A percentile compares a stretch with the other conserved stretches of the same genome.
Evolutionary conservation across 2,113 vertebrate species (phyloP).

Genomic region (Passer montanus): DNA sequence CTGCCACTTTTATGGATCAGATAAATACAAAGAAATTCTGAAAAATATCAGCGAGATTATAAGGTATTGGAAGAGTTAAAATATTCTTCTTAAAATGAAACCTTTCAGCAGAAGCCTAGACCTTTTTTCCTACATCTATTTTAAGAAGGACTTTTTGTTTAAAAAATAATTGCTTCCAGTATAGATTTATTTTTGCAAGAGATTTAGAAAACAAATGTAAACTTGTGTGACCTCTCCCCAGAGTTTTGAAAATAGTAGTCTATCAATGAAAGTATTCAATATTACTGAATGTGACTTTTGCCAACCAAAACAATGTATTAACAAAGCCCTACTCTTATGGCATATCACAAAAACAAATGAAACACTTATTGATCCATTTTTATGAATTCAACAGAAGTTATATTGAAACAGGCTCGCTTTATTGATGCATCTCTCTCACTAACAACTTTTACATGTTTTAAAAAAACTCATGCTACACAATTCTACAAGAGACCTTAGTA

Average conservation of each 20-base stretch:
- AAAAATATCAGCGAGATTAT: neutral
- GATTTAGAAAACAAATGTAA: neutral
- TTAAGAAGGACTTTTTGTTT: neutral
- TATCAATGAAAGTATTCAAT: constrained; percentile 9
- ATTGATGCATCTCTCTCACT: neutral
- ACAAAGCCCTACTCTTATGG: neutral
- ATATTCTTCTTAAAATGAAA: neutral
- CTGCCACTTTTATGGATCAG: neutral
- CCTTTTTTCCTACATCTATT: neutral
- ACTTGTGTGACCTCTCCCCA: neutral
- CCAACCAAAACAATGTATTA: neutral
- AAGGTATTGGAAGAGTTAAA: neutral
- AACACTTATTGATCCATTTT: constrained; percentile 1
- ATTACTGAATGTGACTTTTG: neutral
- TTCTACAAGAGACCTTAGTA: neutral
- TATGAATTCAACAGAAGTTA: neutral
- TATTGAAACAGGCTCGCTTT: neutral
- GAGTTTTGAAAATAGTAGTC: neutral
- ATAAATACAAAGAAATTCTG: neutral
- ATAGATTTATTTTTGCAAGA: neutral
- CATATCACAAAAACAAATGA: constrained; percentile 13
- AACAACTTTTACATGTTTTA: neutral
- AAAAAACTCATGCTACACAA: neutral
- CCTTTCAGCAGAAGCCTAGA: neutral
- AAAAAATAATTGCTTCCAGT: neutral